Evolutionary conservation across 2,888 invertebrate genomes (phyloP), one percentile per base, ranked within the genome.

Genomic region (Rhingia campestris): DNA sequence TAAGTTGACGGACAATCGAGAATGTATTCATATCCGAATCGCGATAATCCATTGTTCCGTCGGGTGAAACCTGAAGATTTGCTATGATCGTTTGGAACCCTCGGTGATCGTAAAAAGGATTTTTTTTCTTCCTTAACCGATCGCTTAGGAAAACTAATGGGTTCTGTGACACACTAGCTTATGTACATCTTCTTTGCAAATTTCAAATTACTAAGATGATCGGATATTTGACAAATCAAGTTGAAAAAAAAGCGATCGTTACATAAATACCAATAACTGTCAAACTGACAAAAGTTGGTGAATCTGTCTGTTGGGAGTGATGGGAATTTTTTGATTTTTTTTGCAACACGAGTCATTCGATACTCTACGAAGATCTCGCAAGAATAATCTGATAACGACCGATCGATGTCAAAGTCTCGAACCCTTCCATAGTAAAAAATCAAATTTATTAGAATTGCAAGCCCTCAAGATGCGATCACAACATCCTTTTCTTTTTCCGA

Each of bases 191-290:
- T 32, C n/a, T n/a, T 37, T 49, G 4, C 9, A 3, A 41, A 30
- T 32, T 61, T 5, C 5, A 22, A 45, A 41, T 43, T 61, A 58
- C 56, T 30, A 41, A 9, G 49, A 49, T 12, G 61, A 74, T 58
- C 7, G 39, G 5, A 12, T 33, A 47, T 61, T 58, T 41, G 30
- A 63, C 53, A 41, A 49, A 72, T 56, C 39, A 54, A 47, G 14
- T 39, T 54, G 54, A 54, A 54, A 35, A 43, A 33, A 7, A 22
- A 22, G 22, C 10, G 43, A 54, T 45, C 33, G 22, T 67, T 35
- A 6, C 54, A 59, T 67, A 66, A 75, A 75, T 59, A 67, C 14
- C 49, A 58, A 66, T 75, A 75, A 53, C 41, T 67, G 75, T 59
- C 75, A 74, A 33, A 33, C 63, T 39, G 32, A 58, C 10, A 33